phyloP scores from a whole-genome alignment of 2,797 vertebrate genomes.

The Columba guinea region DNA sequence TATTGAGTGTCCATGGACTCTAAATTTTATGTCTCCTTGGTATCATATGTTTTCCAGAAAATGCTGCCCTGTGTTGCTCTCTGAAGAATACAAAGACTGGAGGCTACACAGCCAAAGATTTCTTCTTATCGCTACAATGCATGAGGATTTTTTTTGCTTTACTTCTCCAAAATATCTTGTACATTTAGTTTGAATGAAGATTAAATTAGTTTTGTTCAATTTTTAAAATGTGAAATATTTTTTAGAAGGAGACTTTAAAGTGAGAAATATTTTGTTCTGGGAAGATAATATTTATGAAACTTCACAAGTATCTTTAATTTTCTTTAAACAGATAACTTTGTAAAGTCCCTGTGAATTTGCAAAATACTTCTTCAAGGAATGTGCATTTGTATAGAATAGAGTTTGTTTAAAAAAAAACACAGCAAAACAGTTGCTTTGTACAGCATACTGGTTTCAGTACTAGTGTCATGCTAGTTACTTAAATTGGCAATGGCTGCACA shows the following conservation, averaged over 20 bases:
- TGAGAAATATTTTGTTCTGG: background rate
- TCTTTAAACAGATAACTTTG: background rate
- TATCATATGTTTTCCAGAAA: background rate
- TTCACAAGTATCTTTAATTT: background rate
- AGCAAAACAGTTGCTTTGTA: background rate
- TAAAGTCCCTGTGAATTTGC: background rate
- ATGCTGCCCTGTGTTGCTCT: accelerated
- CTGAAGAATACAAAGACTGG: background rate
- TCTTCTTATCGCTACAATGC: background rate
- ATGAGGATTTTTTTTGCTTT: background rate
- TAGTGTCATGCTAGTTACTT: background rate
- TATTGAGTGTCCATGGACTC: background rate
- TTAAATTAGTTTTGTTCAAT: background rate
- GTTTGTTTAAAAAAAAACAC: background rate
- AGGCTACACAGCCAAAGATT: background rate
- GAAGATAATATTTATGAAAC: background rate
- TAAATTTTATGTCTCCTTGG: background rate
- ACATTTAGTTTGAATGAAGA: background rate
- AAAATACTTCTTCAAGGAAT: background rate
- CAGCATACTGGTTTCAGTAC: background rate
- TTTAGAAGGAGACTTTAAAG: background rate
- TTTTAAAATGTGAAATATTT: background rate
- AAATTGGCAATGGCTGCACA: background rate
- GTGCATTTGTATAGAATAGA: background rate
- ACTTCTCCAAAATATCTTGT: background rate